Evolutionary conservation across 2,888 invertebrate genomes (phyloP), one percentile per base, ranked within the genome.

Genomic region (Eucriotettix oculatus): DNA sequence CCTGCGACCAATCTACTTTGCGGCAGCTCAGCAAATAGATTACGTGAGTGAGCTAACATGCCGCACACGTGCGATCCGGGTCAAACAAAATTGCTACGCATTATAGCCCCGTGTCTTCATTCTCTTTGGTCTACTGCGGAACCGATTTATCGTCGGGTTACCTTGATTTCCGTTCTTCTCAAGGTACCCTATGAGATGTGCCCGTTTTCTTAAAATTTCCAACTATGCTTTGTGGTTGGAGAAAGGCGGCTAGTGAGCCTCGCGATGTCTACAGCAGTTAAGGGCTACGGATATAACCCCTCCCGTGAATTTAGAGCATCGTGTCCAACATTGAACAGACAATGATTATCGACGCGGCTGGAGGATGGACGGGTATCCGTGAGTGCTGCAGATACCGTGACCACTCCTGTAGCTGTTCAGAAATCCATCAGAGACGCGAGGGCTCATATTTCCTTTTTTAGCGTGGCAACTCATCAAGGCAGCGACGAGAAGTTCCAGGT

Each of bases 81-180:
- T 62, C 71, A 71, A 70, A 69, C 70, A 71, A 70, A 69, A 69
- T 65, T 66, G 65, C 63, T 61, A 57, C 58, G 57, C 60, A 59
- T 60, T 59, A 60, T 55, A 57, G 63, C 29, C 29, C 29, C 29
- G 29, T 61, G 60, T 62, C 57, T 58, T 57, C 56, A 61, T 64
- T 58, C 61, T 54, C 60, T 48, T 29, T 29, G 29, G 29, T 29
- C 29, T 29, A 29, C 29, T 29, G 29, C 29, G 29, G 29, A 7
- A 29, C 29, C 29, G 29, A 29, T 29, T 29, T 29, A 29, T 7
- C 29, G 29, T 29, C 29, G 29, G 29, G 29, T 48, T 48, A 9
- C n/a, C 48, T 48, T 48, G 48, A 48, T 48, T 48, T 48, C 48
- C 48, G 48, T n/a, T n/a, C 12, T n/a, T 48, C 48, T 12, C 14